Percentiles rank a stretch among this genome's conserved stretches.
These are phyloP conservation scores for Carassius carassius DNA, from an alignment of 2,113 vertebrate genomes.

Conservation along the genomic window DNA sequence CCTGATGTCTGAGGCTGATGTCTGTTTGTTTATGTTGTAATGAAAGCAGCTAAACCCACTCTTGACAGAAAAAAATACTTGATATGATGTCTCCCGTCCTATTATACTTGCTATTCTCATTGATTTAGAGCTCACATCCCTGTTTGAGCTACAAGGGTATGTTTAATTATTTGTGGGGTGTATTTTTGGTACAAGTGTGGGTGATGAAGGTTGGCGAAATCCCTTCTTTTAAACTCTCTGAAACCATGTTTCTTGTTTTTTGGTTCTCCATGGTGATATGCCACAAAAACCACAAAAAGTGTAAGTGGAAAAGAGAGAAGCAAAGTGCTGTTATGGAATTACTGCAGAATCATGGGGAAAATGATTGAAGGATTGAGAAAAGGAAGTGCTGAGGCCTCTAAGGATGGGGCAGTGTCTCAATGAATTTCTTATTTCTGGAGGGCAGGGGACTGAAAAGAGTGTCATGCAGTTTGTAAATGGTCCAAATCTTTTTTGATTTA, in stretches of 20 bases:
- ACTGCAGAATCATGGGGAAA: background rate
- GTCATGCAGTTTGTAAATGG: slow-evolving; percentile 47
- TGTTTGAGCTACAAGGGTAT: background rate
- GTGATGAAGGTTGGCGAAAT: background rate
- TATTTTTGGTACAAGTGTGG: slow-evolving; percentile 3
- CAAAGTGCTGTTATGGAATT: background rate
- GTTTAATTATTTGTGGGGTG: background rate
- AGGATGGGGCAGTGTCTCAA: slow-evolving; percentile 25
- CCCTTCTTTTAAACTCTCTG: background rate
- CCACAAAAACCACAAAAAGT: background rate
- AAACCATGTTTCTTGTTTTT: background rate
- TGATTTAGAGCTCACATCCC: background rate
- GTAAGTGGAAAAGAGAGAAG: background rate
- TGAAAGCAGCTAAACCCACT: slow-evolving; percentile 14
- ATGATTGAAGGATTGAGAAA: slow-evolving; percentile 7
- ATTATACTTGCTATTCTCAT: too few relatives aligned
- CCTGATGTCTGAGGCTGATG: background rate
- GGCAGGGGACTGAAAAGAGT: slow-evolving; percentile 40
- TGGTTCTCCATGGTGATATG: background rate
- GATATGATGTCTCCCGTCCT: background rate
- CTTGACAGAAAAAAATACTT: background rate
- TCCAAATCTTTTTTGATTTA: slow-evolving; percentile 51
- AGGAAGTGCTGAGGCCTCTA: slow-evolving; percentile 3
- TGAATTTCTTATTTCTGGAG: slow-evolving; percentile 53
- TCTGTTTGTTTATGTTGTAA: slow-evolving; percentile 58